Evolutionary conservation across 1,140 invertebrate species (phyloP), one percentile per base, ranked within the genome.

Genomic region (Drosophila melanica): DNA sequence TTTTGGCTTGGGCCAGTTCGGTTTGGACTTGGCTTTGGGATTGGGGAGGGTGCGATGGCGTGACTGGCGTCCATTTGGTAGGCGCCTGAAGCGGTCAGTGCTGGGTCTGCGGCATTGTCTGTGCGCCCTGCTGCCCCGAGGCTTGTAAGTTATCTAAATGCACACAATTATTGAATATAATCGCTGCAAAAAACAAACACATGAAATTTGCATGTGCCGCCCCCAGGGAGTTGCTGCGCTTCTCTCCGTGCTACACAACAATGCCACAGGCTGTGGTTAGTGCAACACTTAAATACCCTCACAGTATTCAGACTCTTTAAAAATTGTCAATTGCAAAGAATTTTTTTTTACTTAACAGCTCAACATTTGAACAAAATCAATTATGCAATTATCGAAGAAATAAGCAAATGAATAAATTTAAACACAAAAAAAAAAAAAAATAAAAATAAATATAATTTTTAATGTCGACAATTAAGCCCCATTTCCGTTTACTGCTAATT

Each of bases 161-260:
- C 78, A 90, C 87, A 90, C 87, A 90, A 90, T 90, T 90, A 90
- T 90, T 90, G 87, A 90, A 90, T 90, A 90, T 90, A 90, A 90
- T 90, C 87, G 87, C 48, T 57, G 63, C 11, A 62, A 35, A 82
- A 86, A 90, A 81, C 87, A 86, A 81, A 85, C 81, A 79, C 51
- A 59, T 39, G 10, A 57, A 74, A 70, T 74, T 89, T 73, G 79
- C 82, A 89, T 77, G 41, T 33, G 75, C 82, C 82, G 71, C 76
- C 75, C 81, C 79, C 81, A 76, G 76, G 75, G 75, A 82, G 82
- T 79, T 86, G 18, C 63, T 55, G 62, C 48, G 79, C 75, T 78
- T 67, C 23, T 27, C n/a, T 4, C 62, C 20, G 33, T 44, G n/a
- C 41, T 4, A 12, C 11, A 39, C 11, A 39, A 4, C 5, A 14